A percentile compares a stretch with the other conserved stretches of the same genome.
Evolutionary conservation across 2,797 vertebrate species (phyloP).

Genomic region (Lithobates sylvaticus): DNA sequence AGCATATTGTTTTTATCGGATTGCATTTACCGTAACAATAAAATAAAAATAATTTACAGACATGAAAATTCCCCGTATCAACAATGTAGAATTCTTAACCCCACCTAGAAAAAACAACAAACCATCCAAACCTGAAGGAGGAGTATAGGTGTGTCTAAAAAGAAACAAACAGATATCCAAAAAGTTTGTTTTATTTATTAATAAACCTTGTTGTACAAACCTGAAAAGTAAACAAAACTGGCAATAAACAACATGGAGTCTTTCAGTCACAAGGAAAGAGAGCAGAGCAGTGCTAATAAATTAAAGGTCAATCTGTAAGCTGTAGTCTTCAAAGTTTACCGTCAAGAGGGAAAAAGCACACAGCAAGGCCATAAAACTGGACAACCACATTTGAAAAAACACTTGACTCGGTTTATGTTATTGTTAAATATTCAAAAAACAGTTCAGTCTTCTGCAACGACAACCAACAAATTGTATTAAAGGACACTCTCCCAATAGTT

Average conservation of each 20-base stretch:
- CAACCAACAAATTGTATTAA: slow-evolving; percentile 93
- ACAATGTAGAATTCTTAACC: background rate
- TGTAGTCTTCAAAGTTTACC: slow-evolving; percentile 87
- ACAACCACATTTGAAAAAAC: slow-evolving; percentile 95
- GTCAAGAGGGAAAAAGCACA: slow-evolving; percentile 91
- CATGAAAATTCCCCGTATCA: slow-evolving; percentile 1
- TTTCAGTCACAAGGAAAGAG: slow-evolving; percentile 87
- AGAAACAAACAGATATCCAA: slow-evolving; percentile 71
- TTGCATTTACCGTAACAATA: slow-evolving; percentile 7
- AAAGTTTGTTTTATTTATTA: slow-evolving; percentile 88
- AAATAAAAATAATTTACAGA: slow-evolving; percentile 13
- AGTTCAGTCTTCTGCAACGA: slow-evolving; percentile 96
- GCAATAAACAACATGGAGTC: slow-evolving; percentile 97
- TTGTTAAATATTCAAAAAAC: slow-evolving; percentile 98
- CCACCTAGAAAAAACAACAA: background rate
- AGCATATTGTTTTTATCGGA: slow-evolving; percentile 1
- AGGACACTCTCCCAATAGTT: slow-evolving; percentile 92
- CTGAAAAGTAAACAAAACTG: slow-evolving; percentile 97
- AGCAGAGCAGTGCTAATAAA: slow-evolving; percentile 98
- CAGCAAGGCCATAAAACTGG: slow-evolving; percentile 98
- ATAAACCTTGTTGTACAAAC: slow-evolving; percentile 99
- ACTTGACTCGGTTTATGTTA: slow-evolving; percentile 89
- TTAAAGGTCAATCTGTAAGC: slow-evolving; percentile 97
- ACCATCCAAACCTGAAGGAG: slow-evolving; percentile 10
- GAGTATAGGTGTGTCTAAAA: background rate